These are phyloP conservation scores for Ibycter americanus DNA, from an alignment of 2,797 vertebrate genomes.

Conservation along the genomic window DNA sequence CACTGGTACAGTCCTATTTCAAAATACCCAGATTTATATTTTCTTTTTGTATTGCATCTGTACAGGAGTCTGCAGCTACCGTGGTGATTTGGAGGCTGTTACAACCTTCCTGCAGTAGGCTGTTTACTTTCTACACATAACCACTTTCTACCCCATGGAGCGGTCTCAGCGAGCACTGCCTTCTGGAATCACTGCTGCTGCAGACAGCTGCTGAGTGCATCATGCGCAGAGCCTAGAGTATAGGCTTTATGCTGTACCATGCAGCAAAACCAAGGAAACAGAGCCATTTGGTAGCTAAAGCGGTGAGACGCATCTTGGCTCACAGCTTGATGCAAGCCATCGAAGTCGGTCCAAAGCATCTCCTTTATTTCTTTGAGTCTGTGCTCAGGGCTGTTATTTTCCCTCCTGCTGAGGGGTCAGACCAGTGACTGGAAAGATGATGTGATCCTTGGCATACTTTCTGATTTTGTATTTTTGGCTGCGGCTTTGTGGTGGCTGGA, in stretches of 20 bases:
- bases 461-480: not conserved
- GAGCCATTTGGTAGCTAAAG: not conserved
- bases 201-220: not conserved
- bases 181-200: not conserved
- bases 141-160: not conserved
- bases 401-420: not conserved
- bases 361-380: not conserved
- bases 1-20: not conserved
- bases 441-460: not conserved
- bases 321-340: not conserved
- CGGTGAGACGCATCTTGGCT: not conserved
- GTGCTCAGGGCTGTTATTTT: not conserved
- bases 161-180: accelerated
- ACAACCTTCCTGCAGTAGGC: not conserved
- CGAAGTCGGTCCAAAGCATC: not conserved
- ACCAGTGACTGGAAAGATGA: not conserved
- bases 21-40: not conserved
- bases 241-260: not conserved
- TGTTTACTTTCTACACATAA: not conserved
- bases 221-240: no score
- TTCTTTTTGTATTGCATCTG: not conserved
- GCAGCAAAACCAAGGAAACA: not conserved
- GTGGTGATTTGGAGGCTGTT: not conserved
- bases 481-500: not conserved
- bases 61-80: not conserved